Conservation (phyloP, 2,113 vertebrate species). For the Bubo scandiacus region DNA sequence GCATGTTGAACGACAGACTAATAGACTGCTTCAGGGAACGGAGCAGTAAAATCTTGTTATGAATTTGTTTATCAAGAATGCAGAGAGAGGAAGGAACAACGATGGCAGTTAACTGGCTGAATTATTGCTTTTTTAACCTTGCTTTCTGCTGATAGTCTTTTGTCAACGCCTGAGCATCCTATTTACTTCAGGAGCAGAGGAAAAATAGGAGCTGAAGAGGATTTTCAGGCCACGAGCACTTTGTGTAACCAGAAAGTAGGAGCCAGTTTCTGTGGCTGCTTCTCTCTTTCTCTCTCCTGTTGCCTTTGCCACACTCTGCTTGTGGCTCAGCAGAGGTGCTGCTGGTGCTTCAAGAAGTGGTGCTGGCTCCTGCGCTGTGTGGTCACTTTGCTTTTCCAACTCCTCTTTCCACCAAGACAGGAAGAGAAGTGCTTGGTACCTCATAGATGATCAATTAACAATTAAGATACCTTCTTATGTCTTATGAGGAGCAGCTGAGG, state of each 20-base stretch:
- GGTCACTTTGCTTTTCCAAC: not conserved
- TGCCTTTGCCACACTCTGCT: not conserved
- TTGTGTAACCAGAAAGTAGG: rapidly evolving
- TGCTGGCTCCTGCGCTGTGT: not conserved
- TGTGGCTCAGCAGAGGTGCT: not conserved
- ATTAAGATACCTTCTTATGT: no score
- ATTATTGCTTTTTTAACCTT: conserved; percentile 43
- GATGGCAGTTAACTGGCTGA: conserved; percentile 23
- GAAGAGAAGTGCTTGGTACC: not conserved
- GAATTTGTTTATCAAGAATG: conserved; percentile 45
- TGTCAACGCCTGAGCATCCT: not conserved
- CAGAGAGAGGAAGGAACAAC: not conserved
- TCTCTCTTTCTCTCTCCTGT: not conserved
- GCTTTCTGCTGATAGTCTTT: not conserved
- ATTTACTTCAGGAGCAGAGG: not conserved
- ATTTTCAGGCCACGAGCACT: rapidly evolving
- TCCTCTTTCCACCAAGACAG: not conserved
- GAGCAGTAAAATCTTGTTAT: conserved; percentile 33
- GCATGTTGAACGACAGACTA: conserved; percentile 22
- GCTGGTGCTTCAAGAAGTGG: not conserved
- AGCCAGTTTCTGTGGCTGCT: not conserved
- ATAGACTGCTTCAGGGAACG: conserved; percentile 20
- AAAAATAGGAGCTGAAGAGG: not conserved
- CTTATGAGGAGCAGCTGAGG: no score
- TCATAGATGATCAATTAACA: rapidly evolving